A percentile compares a stretch with the other conserved stretches of the same genome.
Conservation (phyloP, 2,888 invertebrate genomes). For the Calliopum simillimum region DNA sequence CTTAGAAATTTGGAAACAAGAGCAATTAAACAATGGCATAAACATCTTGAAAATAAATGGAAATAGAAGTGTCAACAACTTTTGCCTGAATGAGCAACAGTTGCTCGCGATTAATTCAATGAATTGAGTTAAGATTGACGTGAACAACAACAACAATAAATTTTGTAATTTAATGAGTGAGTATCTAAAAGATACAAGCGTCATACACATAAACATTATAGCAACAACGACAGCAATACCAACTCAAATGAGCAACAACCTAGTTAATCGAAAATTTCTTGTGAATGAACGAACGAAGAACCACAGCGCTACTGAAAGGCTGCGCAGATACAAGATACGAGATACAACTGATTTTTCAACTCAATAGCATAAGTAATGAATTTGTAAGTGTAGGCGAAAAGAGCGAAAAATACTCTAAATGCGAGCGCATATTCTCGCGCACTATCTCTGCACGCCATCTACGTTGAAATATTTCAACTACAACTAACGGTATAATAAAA, state of each 20-base stretch:
- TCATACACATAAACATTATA: conserved; percentile 7
- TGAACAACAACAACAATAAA: not conserved
- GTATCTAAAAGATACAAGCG: conserved; percentile 19
- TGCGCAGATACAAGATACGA: not conserved
- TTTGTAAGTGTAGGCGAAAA: too few species aligned
- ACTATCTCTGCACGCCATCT: conserved; percentile 49
- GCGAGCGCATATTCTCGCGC: conserved; percentile 2
- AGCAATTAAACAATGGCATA: not conserved
- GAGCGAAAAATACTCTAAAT: too few species aligned
- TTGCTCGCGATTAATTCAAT: conserved; percentile 8
- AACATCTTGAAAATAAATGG: conserved; percentile 3
- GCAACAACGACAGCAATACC: conserved; percentile 14
- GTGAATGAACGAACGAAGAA: conserved; percentile 35
- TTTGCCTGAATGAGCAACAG: not conserved
- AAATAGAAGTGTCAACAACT: not conserved
- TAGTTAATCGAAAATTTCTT: conserved; percentile 39
- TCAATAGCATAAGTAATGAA: conserved; percentile 9
- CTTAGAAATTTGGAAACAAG: conserved; percentile 3
- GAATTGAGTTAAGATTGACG: conserved; percentile 7
- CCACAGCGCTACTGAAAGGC: conserved; percentile 1
- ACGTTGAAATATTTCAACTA: conserved; percentile 51
- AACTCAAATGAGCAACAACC: conserved; percentile 21
- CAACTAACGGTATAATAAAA: conserved; percentile 50
- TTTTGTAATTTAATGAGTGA: not conserved
- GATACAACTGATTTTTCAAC: conserved; percentile 4